phyloP scores from a whole-genome alignment of 2,797 vertebrate genomes.

The Girardinus metallicus region DNA sequence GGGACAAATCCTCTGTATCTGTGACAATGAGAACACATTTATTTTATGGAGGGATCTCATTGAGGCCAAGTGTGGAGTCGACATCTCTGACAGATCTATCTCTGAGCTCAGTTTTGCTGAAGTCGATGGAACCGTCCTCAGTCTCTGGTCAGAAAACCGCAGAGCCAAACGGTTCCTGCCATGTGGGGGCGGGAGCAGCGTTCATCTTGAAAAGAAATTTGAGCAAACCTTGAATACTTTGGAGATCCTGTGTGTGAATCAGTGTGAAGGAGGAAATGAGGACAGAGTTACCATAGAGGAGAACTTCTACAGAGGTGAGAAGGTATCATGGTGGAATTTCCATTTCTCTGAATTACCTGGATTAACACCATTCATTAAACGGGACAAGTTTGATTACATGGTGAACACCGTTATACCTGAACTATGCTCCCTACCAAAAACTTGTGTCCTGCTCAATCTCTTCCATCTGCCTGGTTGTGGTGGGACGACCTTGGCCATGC shows the following conservation, averaged over 20 bases:
- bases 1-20: slow-evolving; percentile 74
- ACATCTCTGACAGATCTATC: slow-evolving; percentile 69
- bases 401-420: slow-evolving; percentile 58
- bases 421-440: slow-evolving; percentile 65
- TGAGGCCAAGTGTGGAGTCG: slow-evolving; percentile 34
- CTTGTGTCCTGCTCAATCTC: slow-evolving; percentile 78
- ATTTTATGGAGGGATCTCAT: slow-evolving; percentile 67
- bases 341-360: slow-evolving; percentile 71
- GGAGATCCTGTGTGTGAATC: slow-evolving; percentile 72
- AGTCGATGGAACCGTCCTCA: slow-evolving; percentile 74
- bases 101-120: slow-evolving; percentile 74
- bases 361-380: slow-evolving; percentile 72
- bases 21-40: slow-evolving; percentile 65
- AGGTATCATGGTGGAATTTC: slow-evolving; percentile 79
- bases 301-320: slow-evolving; percentile 76
- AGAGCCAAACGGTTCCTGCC: slow-evolving; percentile 66
- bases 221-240: slow-evolving; percentile 58
- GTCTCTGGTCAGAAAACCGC: slow-evolving; percentile 71
- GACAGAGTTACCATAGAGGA: slow-evolving; percentile 58
- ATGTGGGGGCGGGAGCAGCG: slow-evolving; percentile 54
- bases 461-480: slow-evolving; percentile 86
- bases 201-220: slow-evolving; percentile 63
- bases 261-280: slow-evolving; percentile 74
- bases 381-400: slow-evolving; percentile 70
- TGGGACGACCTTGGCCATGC: slow-evolving; percentile 85